Percentiles rank a stretch among this genome's conserved stretches.
phyloP scores from a whole-genome alignment of 2,113 vertebrate species.

The Etia nguti region DNA sequence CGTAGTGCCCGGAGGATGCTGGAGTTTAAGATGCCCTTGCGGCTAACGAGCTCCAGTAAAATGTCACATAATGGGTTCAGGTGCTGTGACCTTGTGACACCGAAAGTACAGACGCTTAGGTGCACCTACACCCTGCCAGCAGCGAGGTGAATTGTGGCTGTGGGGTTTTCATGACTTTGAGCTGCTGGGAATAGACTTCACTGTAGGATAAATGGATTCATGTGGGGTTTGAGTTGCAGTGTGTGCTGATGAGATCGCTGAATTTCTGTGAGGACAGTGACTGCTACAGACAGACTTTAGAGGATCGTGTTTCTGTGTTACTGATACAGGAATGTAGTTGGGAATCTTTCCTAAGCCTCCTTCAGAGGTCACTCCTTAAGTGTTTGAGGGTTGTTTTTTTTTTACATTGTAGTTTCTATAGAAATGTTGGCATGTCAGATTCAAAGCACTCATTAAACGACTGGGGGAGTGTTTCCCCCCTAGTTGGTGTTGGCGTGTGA shows the following conservation, averaged over 20 bases:
- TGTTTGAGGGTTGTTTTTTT: background rate
- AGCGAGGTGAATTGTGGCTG: background rate
- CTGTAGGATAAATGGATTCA: background rate
- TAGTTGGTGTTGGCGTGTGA: background rate
- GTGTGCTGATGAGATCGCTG: background rate
- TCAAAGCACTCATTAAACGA: fast-evolving
- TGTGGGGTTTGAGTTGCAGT: fast-evolving
- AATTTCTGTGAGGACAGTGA: background rate
- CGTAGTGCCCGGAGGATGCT: background rate
- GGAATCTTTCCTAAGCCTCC: background rate
- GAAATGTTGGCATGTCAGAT: fast-evolving
- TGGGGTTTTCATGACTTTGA: background rate
- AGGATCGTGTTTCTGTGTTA: background rate
- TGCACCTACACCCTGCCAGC: background rate
- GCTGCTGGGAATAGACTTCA: background rate
- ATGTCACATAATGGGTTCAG: background rate
- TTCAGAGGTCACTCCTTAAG: fast-evolving
- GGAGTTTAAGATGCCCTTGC: background rate
- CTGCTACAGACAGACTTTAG: background rate
- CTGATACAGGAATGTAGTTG: background rate
- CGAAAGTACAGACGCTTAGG: background rate
- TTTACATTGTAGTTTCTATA: background rate
- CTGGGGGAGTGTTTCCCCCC: background rate
- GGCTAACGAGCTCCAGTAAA: background rate
- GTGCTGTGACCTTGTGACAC: slow-evolving; percentile 40